Percentiles rank a stretch among this genome's conserved stretches.
Conservation (phyloP, 2,113 vertebrate species). For the Plecturocebus donacophilus region DNA sequence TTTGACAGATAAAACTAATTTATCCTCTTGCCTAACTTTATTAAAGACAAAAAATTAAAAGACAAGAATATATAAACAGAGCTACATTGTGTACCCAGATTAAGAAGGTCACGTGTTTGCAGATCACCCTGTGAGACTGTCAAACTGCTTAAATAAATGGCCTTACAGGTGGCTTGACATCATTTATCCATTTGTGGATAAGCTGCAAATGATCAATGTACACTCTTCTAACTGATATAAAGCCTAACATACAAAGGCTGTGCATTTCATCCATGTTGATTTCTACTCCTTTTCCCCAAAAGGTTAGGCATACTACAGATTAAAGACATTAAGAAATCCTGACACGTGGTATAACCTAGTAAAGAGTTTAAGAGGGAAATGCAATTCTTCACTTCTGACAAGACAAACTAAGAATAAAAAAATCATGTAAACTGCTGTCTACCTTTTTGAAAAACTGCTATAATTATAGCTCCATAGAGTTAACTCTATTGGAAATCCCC, state of each 20-base stretch:
- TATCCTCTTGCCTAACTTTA: constrained; percentile 40
- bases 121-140: background rate
- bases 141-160: background rate
- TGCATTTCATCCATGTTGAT: background rate
- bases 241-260: background rate
- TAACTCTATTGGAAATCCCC: background rate
- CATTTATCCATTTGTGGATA: background rate
- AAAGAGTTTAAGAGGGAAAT: background rate
- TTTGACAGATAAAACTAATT: constrained; percentile 46
- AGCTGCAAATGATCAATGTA: background rate
- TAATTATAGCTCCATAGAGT: background rate
- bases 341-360: background rate
- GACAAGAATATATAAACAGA: background rate
- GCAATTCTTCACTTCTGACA: background rate
- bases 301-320: background rate
- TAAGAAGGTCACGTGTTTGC: background rate
- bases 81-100: background rate
- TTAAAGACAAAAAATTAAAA: constrained; percentile 22
- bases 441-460: background rate
- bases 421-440: background rate
- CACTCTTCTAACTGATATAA: background rate
- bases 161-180: background rate
- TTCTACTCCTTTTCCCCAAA: background rate
- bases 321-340: background rate
- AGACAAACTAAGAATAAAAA: constrained; percentile 13